Conservation (phyloP, 2,797 vertebrate genomes). For the Pseudomugil gertrudae region DNA sequence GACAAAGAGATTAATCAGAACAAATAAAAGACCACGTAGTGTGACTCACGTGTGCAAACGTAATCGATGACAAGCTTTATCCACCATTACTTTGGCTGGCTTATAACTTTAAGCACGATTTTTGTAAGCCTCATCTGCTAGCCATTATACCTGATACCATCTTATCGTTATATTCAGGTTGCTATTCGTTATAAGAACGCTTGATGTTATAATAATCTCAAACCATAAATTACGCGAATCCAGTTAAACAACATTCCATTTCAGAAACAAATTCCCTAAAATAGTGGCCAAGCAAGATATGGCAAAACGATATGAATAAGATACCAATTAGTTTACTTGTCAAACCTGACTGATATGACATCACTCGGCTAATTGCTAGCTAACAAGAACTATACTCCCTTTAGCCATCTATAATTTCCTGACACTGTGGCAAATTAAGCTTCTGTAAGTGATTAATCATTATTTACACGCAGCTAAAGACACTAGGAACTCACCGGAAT, state of each 20-base stretch:
- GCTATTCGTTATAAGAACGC: no score
- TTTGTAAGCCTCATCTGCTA: neutral
- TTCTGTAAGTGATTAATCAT: accelerated
- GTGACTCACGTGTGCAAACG: no score
- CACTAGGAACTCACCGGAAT: conserved; percentile 63
- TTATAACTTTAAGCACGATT: neutral
- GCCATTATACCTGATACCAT: neutral
- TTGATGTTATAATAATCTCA: no score
- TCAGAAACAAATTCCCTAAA: no score
- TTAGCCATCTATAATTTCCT: neutral
- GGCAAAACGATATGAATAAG: neutral
- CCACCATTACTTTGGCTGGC: neutral
- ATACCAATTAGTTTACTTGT: neutral
- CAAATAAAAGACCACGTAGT: no score
- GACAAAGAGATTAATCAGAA: neutral
- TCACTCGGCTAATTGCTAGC: conserved; percentile 6
- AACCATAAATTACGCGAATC: no score
- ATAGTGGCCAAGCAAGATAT: accelerated
- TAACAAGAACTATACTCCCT: conserved; percentile 18
- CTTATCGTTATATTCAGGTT: no score
- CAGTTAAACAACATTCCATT: neutral
- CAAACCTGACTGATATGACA: conserved; percentile 15
- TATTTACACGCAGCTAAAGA: neutral
- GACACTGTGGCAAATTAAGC: neutral
- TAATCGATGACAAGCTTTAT: neutral